Evolutionary conservation across 92 coral and sea anemone species (phyloP).

Genomic region (Montipora capitata): DNA sequence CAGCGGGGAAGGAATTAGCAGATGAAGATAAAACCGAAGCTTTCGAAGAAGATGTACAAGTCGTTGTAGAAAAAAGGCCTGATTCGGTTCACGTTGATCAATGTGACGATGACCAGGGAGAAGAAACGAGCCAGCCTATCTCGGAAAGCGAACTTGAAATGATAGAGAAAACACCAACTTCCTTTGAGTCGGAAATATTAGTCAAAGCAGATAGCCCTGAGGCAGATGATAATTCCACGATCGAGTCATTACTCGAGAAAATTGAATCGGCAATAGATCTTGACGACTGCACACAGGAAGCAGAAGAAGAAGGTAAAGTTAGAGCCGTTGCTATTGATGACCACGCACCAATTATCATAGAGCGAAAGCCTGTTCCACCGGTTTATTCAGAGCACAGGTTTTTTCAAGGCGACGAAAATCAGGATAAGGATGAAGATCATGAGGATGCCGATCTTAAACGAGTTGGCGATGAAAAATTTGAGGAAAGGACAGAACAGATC

Average conservation of each 20-base stretch:
- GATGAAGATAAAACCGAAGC: background rate
- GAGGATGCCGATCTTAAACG: background rate
- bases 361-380: conserved; percentile 5
- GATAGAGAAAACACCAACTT: background rate
- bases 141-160: conserved; percentile 21
- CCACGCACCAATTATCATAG: conserved; percentile 1
- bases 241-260: conserved; percentile 14
- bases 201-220: conserved; percentile 1
- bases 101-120: background rate
- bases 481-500: background rate
- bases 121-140: background rate
- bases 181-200: background rate
- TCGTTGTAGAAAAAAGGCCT: conserved; percentile 28
- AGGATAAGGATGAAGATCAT: background rate
- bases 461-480: background rate
- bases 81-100: background rate
- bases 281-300: background rate
- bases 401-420: background rate
- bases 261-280: conserved; percentile 11
- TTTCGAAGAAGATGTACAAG: conserved; percentile 2
- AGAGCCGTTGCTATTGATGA: background rate
- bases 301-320: background rate
- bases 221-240: conserved; percentile 16
- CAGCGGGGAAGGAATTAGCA: background rate
- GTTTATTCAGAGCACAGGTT: conserved; percentile 10